phyloP scores from a whole-genome alignment of 2,888 invertebrate species.

The Chrysolina oricalcia region DNA sequence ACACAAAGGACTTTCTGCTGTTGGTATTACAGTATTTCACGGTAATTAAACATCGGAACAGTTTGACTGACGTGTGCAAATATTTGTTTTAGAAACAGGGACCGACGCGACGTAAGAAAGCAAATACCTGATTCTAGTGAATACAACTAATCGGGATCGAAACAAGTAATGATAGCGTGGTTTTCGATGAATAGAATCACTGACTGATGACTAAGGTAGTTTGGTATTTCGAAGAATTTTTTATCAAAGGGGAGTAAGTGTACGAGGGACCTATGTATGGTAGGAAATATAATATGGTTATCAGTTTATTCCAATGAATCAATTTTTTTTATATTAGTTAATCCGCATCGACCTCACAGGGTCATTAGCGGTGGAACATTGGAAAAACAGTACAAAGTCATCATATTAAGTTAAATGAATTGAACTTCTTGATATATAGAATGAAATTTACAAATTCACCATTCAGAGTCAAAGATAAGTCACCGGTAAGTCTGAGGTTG shows the following conservation, averaged over 20 bases:
- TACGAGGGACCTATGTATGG: not conserved
- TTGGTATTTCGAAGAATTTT: not conserved
- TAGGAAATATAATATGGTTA: no score
- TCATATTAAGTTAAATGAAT: no score
- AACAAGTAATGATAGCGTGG: not conserved
- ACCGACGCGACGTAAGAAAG: constrained; percentile 58
- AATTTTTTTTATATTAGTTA: no score
- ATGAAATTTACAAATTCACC: no score
- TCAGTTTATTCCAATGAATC: no score
- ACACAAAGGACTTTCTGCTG: constrained; percentile 49
- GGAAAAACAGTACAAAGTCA: no score
- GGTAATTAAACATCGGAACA: constrained; percentile 62
- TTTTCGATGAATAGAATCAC: not conserved
- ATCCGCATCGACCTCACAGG: no score
- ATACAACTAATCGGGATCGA: not conserved
- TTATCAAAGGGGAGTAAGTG: not conserved
- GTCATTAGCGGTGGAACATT: no score
- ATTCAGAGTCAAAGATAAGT: no score
- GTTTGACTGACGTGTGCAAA: constrained; percentile 60
- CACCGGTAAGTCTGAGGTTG: no score
- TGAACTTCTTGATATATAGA: no score
- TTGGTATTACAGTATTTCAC: constrained; percentile 63
- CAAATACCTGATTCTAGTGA: constrained; percentile 45
- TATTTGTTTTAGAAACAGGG: constrained; percentile 60
- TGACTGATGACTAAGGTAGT: constrained; percentile 9